Evolutionary conservation across 2,797 vertebrate species (phyloP).

Genomic region (Onychomys leucogaster): DNA sequence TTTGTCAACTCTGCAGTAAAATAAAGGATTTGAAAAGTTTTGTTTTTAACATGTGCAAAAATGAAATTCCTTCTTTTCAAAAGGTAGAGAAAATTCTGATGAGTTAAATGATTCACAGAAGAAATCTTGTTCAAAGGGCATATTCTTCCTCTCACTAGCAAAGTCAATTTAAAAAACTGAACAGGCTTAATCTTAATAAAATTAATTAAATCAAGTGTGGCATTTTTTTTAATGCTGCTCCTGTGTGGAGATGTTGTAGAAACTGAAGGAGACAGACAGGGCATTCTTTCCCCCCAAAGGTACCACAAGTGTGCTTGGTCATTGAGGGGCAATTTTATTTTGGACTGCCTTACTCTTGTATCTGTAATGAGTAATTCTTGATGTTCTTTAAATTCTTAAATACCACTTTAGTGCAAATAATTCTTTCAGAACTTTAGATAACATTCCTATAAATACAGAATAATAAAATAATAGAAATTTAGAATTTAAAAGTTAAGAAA

Average conservation of each 20-base stretch:
- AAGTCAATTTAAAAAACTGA: constrained; percentile 59
- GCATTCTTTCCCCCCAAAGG: not conserved
- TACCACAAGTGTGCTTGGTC: constrained; percentile 17
- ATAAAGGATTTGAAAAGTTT: constrained; percentile 49
- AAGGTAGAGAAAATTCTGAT: constrained; percentile 17
- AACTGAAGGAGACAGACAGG: not conserved
- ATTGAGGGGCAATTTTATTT: constrained; percentile 45
- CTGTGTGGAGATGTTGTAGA: not conserved
- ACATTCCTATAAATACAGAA: not conserved
- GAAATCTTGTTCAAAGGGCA: constrained; percentile 29
- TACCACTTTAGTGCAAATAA: constrained; percentile 12
- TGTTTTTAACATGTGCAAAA: constrained; percentile 1
- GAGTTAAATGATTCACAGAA: constrained; percentile 53
- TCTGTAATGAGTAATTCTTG: constrained; percentile 45
- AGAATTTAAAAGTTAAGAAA: constrained; percentile 62
- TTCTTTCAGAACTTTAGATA: constrained; percentile 40
- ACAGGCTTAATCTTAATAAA: constrained; percentile 59
- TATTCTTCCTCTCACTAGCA: not conserved
- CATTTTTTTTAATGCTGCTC: not conserved
- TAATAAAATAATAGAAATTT: constrained; percentile 51
- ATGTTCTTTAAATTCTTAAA: constrained; percentile 21
- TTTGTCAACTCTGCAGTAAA: constrained; percentile 51
- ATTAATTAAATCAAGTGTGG: constrained; percentile 51
- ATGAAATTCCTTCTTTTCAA: constrained; percentile 30
- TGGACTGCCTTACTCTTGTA: constrained; percentile 25